A percentile compares a stretch with the other conserved stretches of the same genome.
Evolutionary conservation across 2,888 invertebrate species (phyloP).

Genomic region (Proisotoma minuta): DNA sequence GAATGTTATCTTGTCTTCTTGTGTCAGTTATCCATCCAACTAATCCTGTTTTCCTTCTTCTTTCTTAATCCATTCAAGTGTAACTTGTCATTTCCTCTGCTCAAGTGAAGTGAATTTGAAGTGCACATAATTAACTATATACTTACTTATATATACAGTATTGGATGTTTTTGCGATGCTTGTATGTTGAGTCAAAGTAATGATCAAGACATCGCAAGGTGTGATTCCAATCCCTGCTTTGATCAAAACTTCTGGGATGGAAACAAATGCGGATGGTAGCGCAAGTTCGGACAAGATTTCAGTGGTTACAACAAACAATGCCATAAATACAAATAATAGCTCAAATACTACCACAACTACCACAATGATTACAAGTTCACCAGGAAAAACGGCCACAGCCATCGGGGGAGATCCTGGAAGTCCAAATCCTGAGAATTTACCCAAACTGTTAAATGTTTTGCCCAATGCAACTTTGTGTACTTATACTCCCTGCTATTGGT

Average conservation of each 20-base stretch:
- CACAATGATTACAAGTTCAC: constrained; percentile 18
- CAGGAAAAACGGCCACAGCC: constrained; percentile 26
- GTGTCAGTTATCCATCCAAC: too few relatives aligned
- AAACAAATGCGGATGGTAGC: not conserved
- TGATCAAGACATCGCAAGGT: constrained; percentile 13
- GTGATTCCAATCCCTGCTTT: not conserved
- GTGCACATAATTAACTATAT: too few relatives aligned
- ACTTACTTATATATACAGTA: too few relatives aligned
- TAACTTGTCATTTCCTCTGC: too few relatives aligned
- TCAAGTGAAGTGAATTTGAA: too few relatives aligned
- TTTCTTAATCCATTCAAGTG: too few relatives aligned
- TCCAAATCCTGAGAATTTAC: constrained; percentile 30
- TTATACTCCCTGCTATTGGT: constrained; percentile 48
- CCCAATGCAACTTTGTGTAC: constrained; percentile 46
- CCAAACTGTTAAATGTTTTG: constrained; percentile 46
- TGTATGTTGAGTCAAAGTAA: constrained; percentile 16
- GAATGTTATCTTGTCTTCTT: too few relatives aligned
- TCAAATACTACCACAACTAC: constrained; percentile 22
- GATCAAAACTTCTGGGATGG: not conserved
- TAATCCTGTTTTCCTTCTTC: too few relatives aligned
- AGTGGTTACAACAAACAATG: constrained; percentile 3
- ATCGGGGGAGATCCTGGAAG: too few relatives aligned
- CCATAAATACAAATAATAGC: constrained; percentile 20
- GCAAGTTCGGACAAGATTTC: constrained; percentile 17
- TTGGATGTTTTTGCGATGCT: too few relatives aligned